A percentile compares a stretch with the other conserved stretches of the same genome.
Evolutionary conservation across 2,113 vertebrate species (phyloP).

Genomic region (Lanius ludovicianus): DNA sequence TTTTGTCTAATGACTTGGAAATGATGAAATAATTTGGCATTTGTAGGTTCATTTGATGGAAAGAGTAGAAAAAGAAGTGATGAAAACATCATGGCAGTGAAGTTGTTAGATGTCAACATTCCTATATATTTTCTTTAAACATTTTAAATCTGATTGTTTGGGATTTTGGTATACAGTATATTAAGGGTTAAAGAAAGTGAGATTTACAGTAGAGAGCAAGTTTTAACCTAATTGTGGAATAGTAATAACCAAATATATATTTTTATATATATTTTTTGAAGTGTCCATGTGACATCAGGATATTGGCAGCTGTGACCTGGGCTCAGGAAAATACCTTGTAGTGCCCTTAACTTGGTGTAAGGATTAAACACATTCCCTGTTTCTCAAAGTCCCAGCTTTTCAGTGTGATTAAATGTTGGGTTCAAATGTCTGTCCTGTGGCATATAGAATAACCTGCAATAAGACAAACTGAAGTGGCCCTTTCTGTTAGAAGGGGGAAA

Average conservation of each 20-base stretch:
- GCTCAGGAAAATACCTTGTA: neutral
- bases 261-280: neutral
- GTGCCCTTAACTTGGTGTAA: neutral
- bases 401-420: neutral
- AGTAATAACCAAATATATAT: neutral
- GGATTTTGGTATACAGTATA: neutral
- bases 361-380: neutral
- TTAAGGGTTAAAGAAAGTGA: neutral
- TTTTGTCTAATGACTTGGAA: neutral
- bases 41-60: neutral
- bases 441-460: neutral
- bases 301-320: neutral
- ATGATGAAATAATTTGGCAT: neutral
- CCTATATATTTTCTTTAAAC: neutral
- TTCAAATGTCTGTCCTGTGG: neutral
- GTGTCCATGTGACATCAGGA: fast-evolving
- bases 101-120: neutral
- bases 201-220: neutral
- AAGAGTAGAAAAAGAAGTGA: neutral
- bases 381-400: neutral
- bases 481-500: neutral
- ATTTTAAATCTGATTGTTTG: neutral
- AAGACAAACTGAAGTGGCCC: neutral
- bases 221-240: neutral
- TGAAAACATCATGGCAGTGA: neutral